These are phyloP conservation scores for Hyles vespertilio DNA, from an alignment of 1,140 invertebrate genomes.

Conservation along the genomic window DNA sequence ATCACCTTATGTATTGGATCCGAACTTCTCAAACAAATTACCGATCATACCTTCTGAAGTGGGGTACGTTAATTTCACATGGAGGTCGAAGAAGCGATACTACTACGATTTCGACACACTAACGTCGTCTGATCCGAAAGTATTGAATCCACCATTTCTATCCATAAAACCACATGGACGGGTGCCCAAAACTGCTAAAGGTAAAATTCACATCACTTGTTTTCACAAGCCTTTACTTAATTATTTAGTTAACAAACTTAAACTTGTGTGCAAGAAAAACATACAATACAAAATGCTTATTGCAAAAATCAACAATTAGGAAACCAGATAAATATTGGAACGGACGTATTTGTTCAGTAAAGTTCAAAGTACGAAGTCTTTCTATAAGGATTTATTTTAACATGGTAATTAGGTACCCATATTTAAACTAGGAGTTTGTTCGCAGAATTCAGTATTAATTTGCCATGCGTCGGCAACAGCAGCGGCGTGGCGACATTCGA, in stretches of 20 bases:
- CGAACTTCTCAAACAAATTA: constrained; percentile 91
- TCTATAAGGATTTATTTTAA: too few species aligned
- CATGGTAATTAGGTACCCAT: background rate
- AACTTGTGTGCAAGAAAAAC: too few species aligned
- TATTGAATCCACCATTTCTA: constrained; percentile 89
- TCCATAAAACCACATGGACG: constrained; percentile 90
- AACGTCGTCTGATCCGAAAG: constrained; percentile 88
- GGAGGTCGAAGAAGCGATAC: constrained; percentile 92
- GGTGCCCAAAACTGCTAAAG: constrained; percentile 89
- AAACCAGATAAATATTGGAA: too few species aligned
- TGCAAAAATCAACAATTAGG: too few species aligned
- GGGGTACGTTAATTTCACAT: constrained; percentile 93
- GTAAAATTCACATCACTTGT: constrained; percentile 59
- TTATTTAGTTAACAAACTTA: too few species aligned
- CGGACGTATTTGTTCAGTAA: too few species aligned
- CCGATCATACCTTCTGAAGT: constrained; percentile 94
- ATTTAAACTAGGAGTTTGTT: constrained; percentile 11
- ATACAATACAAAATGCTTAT: too few species aligned
- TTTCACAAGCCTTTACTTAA: too few species aligned
- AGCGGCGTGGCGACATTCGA: constrained; percentile 92
- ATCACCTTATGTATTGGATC: constrained; percentile 89
- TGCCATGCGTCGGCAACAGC: constrained; percentile 92
- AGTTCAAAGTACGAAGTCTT: too few species aligned
- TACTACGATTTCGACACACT: constrained; percentile 91
- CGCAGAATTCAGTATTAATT: constrained; percentile 92